Conservation (phyloP, 2,888 invertebrate genomes). For the Pammene fasciana region DNA sequence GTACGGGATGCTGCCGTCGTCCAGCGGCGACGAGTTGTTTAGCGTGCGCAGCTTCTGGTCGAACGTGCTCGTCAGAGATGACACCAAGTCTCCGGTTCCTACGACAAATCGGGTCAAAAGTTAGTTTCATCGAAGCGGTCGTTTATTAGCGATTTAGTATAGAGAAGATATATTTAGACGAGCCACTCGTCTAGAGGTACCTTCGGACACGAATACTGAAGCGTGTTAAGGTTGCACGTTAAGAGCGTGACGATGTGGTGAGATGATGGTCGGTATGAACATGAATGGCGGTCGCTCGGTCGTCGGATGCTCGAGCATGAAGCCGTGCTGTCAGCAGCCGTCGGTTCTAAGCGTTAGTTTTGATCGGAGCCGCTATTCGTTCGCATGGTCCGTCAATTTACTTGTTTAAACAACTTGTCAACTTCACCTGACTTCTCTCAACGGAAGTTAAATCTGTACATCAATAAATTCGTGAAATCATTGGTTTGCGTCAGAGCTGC, state of each 20-base stretch:
- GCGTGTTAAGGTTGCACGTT: constrained; percentile 67
- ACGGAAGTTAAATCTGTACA: neutral
- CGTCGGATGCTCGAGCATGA: constrained; percentile 58
- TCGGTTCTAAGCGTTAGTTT: constrained; percentile 73
- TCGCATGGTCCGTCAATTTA: constrained; percentile 20
- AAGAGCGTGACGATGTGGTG: constrained; percentile 49
- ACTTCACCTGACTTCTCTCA: constrained; percentile 11
- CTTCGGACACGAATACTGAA: constrained; percentile 57
- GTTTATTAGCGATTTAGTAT: constrained; percentile 20
- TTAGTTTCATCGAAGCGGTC: constrained; percentile 44
- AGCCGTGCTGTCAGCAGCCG: constrained; percentile 72
- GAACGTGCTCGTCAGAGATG: constrained; percentile 91
- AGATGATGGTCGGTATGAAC: constrained; percentile 44
- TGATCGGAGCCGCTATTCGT: constrained; percentile 49
- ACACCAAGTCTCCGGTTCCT: constrained; percentile 93
- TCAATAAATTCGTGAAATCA: constrained; percentile 2
- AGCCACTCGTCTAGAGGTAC: constrained; percentile 18
- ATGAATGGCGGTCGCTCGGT: constrained; percentile 43
- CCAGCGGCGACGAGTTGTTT: constrained; percentile 86
- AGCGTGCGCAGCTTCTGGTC: constrained; percentile 91
- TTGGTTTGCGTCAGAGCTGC: neutral
- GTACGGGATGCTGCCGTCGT: constrained; percentile 88
- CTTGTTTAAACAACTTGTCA: neutral
- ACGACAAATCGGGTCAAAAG: constrained; percentile 62
- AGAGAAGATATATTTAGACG: constrained; percentile 38